Base-by-base conservation (phyloP, 2,888 invertebrate genomes). In the Minunthozetes semirufus region DNA sequence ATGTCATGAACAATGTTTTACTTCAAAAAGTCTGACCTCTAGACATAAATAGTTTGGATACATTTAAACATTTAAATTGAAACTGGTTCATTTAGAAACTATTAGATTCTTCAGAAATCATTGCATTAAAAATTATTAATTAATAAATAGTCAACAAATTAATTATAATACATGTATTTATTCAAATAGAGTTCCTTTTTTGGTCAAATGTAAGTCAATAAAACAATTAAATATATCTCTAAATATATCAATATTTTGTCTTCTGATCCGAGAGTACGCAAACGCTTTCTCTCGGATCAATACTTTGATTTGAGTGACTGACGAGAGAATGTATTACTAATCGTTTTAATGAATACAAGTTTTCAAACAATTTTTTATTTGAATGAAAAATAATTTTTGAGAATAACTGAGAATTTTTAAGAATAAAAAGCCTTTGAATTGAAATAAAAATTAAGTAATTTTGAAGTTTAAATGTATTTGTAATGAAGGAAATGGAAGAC, bases 1-100 rank as follows among this genome's bases (percentile, higher is more conserved):
- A 1, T 50, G n/a, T n/a, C 19, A 1, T 19, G 6, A 53, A 8
- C 13, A 19, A 53, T 53, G 22, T 8, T 53, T 53, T 59, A 19
- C 6, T 33, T 48, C 0, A 59, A 19, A 25, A 17, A 38, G 29
- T 2, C 68, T 22, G 13, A 70, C 70, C 70, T 70, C 70, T 70
- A 70, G 25, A 48, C 70, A 70, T 48, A 70, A 48, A 27, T 25
- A 70, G 19, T 70, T 70, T 25, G 25, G 9, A 70, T 70, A 70
- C 70, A 70, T 70, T 70, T 46, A 70, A 15, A 70, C 25, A 17
- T 33, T 27, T 13, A 59, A 25, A 25, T 59, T 53, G n/a, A 25
- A 63, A 63, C n/a, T 38, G 19, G 27, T n/a, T 63, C 63, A 63
- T 63, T 63, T 29, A 63, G 63, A 59, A 59, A 50, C 27, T 19